Percentiles rank a stretch among this genome's conserved stretches.
Evolutionary conservation across 2,797 vertebrate species (phyloP).

Genomic region (Podargus strigoides): DNA sequence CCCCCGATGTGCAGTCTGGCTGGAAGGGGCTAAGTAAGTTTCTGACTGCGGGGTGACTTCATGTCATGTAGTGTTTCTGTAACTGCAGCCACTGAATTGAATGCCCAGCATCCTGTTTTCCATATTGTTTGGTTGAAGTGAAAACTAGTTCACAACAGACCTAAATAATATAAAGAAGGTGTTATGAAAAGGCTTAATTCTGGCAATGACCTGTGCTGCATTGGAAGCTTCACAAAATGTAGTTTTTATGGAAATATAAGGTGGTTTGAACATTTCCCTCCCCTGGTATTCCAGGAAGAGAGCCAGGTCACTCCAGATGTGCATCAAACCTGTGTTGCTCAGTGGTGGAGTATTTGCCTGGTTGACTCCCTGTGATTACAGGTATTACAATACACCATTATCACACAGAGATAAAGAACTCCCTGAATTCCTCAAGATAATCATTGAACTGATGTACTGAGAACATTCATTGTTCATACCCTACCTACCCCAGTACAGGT

Average conservation of each 20-base stretch:
- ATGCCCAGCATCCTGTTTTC: background rate
- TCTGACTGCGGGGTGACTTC: background rate
- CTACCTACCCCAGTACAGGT: background rate
- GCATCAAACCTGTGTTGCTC: background rate
- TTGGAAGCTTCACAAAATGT: background rate
- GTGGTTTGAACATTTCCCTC: background rate
- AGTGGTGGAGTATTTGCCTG: background rate
- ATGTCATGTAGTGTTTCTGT: background rate
- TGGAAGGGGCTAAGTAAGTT: slow-evolving; percentile 95
- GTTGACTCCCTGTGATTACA: background rate
- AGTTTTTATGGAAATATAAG: background rate
- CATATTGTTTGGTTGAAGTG: background rate
- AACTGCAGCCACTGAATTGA: accelerated
- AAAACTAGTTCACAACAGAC: background rate
- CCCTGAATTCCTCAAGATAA: background rate
- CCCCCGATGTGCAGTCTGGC: slow-evolving; percentile 89
- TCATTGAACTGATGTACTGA: too few species aligned
- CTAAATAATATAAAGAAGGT: background rate
- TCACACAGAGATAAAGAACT: background rate
- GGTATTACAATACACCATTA: accelerated
- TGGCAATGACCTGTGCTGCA: background rate
- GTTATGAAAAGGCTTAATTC: background rate
- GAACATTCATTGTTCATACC: background rate
- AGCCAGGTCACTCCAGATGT: background rate
- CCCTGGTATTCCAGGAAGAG: background rate